Evolutionary conservation across 2,888 invertebrate species (phyloP).

Genomic region (Eucera pruinosa): DNA sequence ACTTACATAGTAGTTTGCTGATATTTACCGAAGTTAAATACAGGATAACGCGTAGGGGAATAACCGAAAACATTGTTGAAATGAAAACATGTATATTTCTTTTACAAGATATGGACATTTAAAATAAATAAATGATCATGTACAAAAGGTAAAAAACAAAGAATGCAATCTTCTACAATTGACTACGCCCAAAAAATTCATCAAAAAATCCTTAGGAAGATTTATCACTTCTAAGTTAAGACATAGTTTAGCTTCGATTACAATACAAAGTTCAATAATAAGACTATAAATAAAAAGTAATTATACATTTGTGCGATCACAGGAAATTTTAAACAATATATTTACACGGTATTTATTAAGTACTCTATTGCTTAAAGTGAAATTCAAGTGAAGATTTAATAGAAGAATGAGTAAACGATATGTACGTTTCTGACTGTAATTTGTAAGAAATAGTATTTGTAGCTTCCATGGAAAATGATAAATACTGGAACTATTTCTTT

Average conservation of each 20-base stretch:
- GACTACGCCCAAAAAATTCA: background rate
- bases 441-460: background rate
- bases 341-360: constrained; percentile 45
- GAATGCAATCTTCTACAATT: constrained; percentile 26
- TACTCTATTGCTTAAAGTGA: constrained; percentile 26
- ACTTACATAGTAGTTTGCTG: constrained; percentile 1
- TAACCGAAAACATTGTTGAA: constrained; percentile 56
- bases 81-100: constrained; percentile 58
- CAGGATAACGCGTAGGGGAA: constrained; percentile 46
- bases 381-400: too few relatives aligned
- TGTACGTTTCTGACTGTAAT: background rate
- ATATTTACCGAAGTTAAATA: constrained; percentile 11
- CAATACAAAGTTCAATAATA: constrained; percentile 28
- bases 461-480: background rate
- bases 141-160: constrained; percentile 50
- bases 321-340: constrained; percentile 40
- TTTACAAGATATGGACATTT: constrained; percentile 41
- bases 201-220: constrained; percentile 12
- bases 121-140: constrained; percentile 51
- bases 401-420: constrained; percentile 1
- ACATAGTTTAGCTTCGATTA: constrained; percentile 1
- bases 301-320: constrained; percentile 43
- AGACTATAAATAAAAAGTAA: constrained; percentile 46
- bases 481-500: background rate
- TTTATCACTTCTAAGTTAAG: background rate